Percentiles rank a stretch among this genome's conserved stretches.
phyloP scores from a whole-genome alignment of 2,113 vertebrate genomes.

The Peromyscus polionotus region DNA sequence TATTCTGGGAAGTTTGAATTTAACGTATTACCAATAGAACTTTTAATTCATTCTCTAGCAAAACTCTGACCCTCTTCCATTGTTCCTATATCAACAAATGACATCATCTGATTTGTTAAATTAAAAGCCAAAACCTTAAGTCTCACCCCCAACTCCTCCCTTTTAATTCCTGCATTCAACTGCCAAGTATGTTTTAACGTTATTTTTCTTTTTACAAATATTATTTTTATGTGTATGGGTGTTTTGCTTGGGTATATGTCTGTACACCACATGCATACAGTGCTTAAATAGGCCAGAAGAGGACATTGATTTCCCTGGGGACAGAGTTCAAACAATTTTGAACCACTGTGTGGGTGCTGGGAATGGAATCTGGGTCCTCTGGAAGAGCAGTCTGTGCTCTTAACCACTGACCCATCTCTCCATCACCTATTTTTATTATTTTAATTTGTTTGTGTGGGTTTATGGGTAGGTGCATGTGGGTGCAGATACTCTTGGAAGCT shows the following conservation, averaged over 20 bases:
- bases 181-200: not conserved
- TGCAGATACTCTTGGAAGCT: not conserved
- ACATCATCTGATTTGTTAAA: constrained; percentile 3
- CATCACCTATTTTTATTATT: not conserved
- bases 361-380: not conserved
- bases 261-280: too few relatives aligned
- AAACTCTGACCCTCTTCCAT: not conserved
- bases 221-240: too few relatives aligned
- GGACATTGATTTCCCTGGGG: too few relatives aligned
- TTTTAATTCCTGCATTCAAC: not conserved
- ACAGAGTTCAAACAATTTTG: too few relatives aligned
- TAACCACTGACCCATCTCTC: not conserved
- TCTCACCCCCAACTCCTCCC: too few relatives aligned
- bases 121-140: constrained; percentile 39
- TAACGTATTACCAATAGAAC: constrained; percentile 12
- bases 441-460: not conserved
- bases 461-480: not conserved
- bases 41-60: not conserved
- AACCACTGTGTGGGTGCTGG: too few relatives aligned
- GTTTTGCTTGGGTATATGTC: too few relatives aligned
- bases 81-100: not conserved
- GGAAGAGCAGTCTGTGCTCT: not conserved
- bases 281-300: too few relatives aligned
- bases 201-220: not conserved
- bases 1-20: constrained; percentile 30